Evolutionary conservation across 2,113 vertebrate genomes (phyloP), one percentile per base, ranked within the genome.

Genomic region (Anseranas semipalmata): DNA sequence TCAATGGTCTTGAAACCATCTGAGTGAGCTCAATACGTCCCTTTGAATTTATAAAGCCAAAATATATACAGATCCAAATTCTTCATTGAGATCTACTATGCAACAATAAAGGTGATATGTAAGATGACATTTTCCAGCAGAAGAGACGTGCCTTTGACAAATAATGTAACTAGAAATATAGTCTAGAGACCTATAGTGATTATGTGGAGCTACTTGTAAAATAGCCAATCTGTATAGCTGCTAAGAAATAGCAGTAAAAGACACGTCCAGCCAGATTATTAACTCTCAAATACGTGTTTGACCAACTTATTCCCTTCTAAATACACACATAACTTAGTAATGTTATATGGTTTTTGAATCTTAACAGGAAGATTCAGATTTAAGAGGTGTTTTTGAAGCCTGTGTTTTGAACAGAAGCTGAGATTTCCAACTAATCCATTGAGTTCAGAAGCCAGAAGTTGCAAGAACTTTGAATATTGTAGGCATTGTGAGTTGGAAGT

Each of bases 161-260:
- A 15, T 37, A 78, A 33, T 1, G 0, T 46, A 24, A 58, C 18
- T 39, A 67, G 65, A 89, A 71, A 55, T 55, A 55, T 17, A 33
- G 33, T 22, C 48, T 82, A 48, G 45, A 59, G 7, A 48, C 9
- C 15, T 28, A 22, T 16, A 55, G 35, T 3, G 13, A 37, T 45
- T 48, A 45, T 0, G 0, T 1, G 45, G 28, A 0, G 2, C 3
- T 6, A 78, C 33, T 63, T 74, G 15, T 59, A 52, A 76, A 94
- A 78, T 10, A 21, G 7, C 6, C 7, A 4, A 9, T 41, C 18
- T 41, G 12, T 35, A 50, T n/a, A 18, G 19, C 9, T 59, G 24
- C 10, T 41, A 62, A 67, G 65, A 84, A 82, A 32, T 3, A 63
- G 16, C 22, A 32, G 20, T 1, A 56, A 22, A 33, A 12, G 5